These are phyloP conservation scores for Alloplasta piceator DNA, from an alignment of 2,888 invertebrate species.

Conservation along the genomic window DNA sequence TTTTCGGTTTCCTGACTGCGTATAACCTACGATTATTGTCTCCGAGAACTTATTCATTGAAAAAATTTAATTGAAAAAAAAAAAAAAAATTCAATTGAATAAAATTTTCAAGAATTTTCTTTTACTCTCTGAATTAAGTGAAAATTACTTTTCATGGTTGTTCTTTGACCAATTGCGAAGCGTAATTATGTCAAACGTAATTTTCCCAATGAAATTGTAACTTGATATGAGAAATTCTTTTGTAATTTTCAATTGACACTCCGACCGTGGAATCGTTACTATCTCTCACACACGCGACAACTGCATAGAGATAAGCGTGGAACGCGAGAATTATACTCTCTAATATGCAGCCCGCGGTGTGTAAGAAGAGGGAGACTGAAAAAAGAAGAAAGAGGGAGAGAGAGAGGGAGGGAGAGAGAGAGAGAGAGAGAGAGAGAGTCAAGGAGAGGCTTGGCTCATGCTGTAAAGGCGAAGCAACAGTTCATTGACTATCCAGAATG, in stretches of 20 bases:
- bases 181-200: too few species aligned
- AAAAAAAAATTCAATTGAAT: too few species aligned
- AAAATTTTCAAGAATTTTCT: too few species aligned
- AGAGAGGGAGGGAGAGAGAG: slow-evolving; percentile 34
- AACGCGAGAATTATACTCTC: slow-evolving; percentile 26
- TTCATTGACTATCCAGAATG: slow-evolving; percentile 70
- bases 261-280: slow-evolving; percentile 8
- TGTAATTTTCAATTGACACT: slow-evolving; percentile 32
- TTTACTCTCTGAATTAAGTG: too few species aligned
- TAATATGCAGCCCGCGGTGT: not conserved
- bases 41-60: too few species aligned
- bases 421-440: slow-evolving; percentile 40
- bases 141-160: too few species aligned
- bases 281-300: slow-evolving; percentile 15
- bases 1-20: too few species aligned
- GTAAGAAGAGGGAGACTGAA: slow-evolving; percentile 14
- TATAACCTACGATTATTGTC: too few species aligned
- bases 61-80: too few species aligned
- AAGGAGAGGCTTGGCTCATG: slow-evolving; percentile 44
- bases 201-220: too few species aligned
- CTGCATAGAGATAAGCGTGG: slow-evolving; percentile 9
- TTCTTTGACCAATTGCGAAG: too few species aligned
- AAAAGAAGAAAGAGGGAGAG: slow-evolving; percentile 33
- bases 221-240: not conserved
- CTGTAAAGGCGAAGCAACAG: slow-evolving; percentile 57